These are phyloP conservation scores for Hylaea fasciaria DNA, from an alignment of 2,888 invertebrate species.

Conservation along the genomic window DNA sequence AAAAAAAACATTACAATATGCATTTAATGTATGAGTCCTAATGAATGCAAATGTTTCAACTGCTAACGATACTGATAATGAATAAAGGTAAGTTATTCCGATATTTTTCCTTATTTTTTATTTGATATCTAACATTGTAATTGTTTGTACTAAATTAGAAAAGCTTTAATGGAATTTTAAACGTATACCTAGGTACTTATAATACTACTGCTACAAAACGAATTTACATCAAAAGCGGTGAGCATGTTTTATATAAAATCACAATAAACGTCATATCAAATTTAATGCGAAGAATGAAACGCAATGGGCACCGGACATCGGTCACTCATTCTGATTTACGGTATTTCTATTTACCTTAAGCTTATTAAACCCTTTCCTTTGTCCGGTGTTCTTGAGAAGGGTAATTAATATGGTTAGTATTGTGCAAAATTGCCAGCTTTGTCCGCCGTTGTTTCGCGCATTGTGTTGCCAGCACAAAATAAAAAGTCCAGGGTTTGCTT, in stretches of 20 bases:
- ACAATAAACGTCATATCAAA: constrained; percentile 72
- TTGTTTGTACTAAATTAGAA: too few species aligned
- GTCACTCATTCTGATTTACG: constrained; percentile 68
- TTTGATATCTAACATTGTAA: too few species aligned
- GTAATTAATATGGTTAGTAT: constrained; percentile 81
- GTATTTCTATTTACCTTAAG: constrained; percentile 79
- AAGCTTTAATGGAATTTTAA: too few species aligned
- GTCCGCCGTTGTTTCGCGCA: constrained; percentile 66
- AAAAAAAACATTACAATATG: too few species aligned
- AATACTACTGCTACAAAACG: too few species aligned
- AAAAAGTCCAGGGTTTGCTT: constrained; percentile 52
- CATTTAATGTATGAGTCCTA: too few species aligned
- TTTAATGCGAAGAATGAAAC: constrained; percentile 55
- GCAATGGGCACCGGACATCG: constrained; percentile 65
- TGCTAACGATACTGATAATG: too few species aligned
- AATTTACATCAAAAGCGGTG: constrained; percentile 1
- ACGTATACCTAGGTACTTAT: too few species aligned
- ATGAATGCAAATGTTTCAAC: too few species aligned
- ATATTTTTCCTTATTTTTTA: too few species aligned
- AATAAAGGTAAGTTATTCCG: too few species aligned
- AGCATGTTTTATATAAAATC: constrained; percentile 35
- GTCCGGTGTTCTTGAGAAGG: constrained; percentile 68
- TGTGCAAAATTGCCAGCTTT: constrained; percentile 76
- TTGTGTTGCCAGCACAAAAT: constrained; percentile 54
- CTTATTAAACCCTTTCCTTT: constrained; percentile 81